Base-by-base conservation (phyloP, 1,140 invertebrate species). In the Penaeus indicus region DNA sequence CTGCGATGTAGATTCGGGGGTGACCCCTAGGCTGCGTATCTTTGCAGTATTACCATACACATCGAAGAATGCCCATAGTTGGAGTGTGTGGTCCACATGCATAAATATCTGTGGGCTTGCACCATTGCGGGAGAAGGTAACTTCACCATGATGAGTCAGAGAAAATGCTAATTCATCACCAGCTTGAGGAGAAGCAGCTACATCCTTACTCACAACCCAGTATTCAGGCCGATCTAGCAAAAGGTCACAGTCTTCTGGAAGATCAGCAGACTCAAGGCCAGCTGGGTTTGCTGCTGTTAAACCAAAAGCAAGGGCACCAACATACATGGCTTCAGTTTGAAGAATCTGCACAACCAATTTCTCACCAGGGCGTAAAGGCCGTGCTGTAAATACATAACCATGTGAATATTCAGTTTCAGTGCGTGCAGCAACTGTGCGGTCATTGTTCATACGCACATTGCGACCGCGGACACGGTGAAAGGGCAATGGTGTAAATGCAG, bases 191-290 rank as follows among this genome's bases (percentile, higher is more conserved):
- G 94, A 95, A 54, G 96, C 95, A 0, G 97, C 97, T 3, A 99
- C 97, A 92, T 99, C 97, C 91, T 98, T 97, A 91, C 96, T 96
- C 0, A 99, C 97, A 2, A 99, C 97, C 98, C 98, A 99, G 92
- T 99, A 99, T 92, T 99, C 98, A 0, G 96, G 96, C n/a, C 98
- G 94, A 92, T 99, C 98, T 4, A 99, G 92, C 0, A 99, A 93
- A 42, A 96, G 94, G 91, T 99, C 97, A 0, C 97, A 96, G 93
- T 99, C 98, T 91, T 98, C 97, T 0, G 98, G 98, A 16, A 99
- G 93, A 91, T 97, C 97, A 21, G 94, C 94, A 0, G 94, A 93
- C 63, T 95, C 94, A 16, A 99, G 91, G 16, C 94, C 94, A 0
- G 95, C 94, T 0, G 98, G 98, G 92, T 99, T 96, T 93, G 97